phyloP scores from a whole-genome alignment of 2,113 vertebrate species.

The Cygnus atratus region DNA sequence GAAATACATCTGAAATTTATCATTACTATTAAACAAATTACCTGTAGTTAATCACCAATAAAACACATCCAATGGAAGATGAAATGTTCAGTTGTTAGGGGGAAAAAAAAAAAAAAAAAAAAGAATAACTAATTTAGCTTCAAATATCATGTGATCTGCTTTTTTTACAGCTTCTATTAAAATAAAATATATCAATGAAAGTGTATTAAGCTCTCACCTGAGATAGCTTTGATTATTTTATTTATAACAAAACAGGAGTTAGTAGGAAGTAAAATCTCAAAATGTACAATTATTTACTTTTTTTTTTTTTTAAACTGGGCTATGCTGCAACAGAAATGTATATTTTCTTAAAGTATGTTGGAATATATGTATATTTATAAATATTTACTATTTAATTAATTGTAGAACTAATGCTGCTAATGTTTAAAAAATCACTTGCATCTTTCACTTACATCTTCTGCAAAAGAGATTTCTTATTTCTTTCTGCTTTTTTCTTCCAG shows the following conservation, averaged over 20 bases:
- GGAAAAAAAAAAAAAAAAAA: background rate
- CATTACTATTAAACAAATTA: background rate
- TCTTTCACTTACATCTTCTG: background rate
- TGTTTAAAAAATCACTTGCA: background rate
- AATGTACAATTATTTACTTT: background rate
- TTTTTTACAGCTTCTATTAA: background rate
- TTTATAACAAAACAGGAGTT: background rate
- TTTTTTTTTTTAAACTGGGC: background rate
- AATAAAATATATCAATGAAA: background rate
- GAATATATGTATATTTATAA: background rate
- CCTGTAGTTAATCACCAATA: background rate
- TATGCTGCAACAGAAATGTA: accelerated
- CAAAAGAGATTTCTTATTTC: background rate
- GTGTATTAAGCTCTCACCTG: background rate
- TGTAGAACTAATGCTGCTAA: background rate
- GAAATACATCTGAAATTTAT: background rate
- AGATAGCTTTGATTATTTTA: background rate
- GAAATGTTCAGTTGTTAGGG: background rate
- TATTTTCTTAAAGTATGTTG: background rate
- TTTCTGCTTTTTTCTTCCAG: background rate
- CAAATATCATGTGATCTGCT: background rate
- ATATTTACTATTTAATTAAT: background rate
- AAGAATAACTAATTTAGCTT: background rate
- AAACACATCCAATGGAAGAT: background rate
- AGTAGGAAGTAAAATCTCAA: background rate